Evolutionary conservation across 2,888 invertebrate species (phyloP), one percentile per base, ranked within the genome.

Genomic region (Alcis repandata): DNA sequence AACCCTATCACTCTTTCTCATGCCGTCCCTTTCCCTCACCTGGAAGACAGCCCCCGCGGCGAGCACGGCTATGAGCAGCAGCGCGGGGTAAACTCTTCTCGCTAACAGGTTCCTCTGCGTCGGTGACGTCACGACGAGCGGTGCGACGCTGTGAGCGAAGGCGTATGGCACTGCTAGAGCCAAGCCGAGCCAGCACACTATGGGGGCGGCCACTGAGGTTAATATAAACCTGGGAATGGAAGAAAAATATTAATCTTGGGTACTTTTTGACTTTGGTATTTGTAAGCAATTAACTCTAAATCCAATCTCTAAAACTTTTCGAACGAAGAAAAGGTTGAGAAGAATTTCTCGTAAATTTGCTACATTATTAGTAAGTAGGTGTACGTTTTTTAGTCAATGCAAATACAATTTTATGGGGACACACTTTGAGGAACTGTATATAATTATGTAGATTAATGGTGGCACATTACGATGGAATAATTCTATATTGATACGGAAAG

Each of bases 121-220:
- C 11, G 96, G 88, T 76, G 95, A 95, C 43, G 93, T 85, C 8
- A 96, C 94, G 60, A 96, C 91, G 11, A 97, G 87, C 52, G 97
- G 97, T 68, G 96, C 94, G 45, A 96, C 87, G 70, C 96, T 95
- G 86, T 98, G 96, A 6, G 98, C 97, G 67, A 97, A 92, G 32
- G 97, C 97, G 87, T 99, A 99, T n/a, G 99, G 99, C 73, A 98
- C 93, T 0, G 99, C 97, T 68, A 99, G 94, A 32, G 98, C 96
- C 73, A 99, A 94, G 2, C 99, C 98, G 76, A 99, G 96, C 83
- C 96, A 96, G 61, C 97, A 95, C 69, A 98, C 96, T 13, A 98
- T 96, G 0, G 99, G 99, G 11, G 97, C 95, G 0, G 99, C 98
- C 72, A 99, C 94, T 71, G 97, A 95, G n/a, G 94, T 94, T 67